Evolutionary conservation across 2,888 invertebrate species (phyloP), one percentile per base, ranked within the genome.

Genomic region (Euzophera pinguis): DNA sequence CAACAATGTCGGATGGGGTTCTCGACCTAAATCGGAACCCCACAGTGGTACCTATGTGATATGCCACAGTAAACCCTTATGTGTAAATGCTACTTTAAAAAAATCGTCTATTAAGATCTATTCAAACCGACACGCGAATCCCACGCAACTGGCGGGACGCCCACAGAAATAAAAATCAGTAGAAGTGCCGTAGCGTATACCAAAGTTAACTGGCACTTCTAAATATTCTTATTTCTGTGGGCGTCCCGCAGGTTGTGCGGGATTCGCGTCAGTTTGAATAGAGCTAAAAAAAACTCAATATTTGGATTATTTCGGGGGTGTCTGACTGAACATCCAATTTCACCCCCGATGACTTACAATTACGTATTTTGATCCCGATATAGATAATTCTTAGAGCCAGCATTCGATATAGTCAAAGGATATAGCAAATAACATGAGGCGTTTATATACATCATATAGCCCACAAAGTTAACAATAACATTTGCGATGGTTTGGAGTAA

Each of bases 331-430:
- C 13, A 38, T 49, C 38, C 12, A 49, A 51, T 42, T 50, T 27
- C 50, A 49, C 50, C 52, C 54, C 54, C 53, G 53, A 62, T 57
- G 58, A 57, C 63, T 62, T 62, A 56, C 52, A 57, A 59, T 59
- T 56, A 64, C 56, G 61, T 77, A 72, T 69, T 74, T 84, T 86
- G 86, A 73, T 86, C 84, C 86, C 86, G 80, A 84, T 82, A 84
- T 78, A 74, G 83, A 78, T 78, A 73, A 78, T 69, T 69, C 63
- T 68, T 66, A 61, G 48, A 62, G 72, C 71, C 74, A 74, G 73
- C 63, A 70, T 70, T 45, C 45, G 70, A 64, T 65, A 58, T 56
- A 54, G 54, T 63, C 35, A 57, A 53, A 58, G 47, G 49, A 51
- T 61, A 57, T 63, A 61, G 66, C 64, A 60, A 39, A 47, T 58